Conservation (phyloP, 2,113 vertebrate genomes). For the Abramis brama region DNA sequence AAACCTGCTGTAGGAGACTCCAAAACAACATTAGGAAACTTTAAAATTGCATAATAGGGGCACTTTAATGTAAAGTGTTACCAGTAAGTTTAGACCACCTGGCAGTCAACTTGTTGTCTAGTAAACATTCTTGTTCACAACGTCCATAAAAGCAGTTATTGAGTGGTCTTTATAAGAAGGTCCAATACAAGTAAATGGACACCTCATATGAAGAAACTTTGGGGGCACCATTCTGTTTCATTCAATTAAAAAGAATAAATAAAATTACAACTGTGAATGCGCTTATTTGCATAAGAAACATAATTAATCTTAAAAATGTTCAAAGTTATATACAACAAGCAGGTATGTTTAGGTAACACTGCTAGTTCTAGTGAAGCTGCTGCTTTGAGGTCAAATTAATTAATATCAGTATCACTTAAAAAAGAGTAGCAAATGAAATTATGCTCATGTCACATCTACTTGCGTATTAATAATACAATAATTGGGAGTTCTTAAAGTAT, state of each 20-base stretch:
- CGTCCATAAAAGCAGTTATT: neutral
- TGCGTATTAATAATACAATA: neutral
- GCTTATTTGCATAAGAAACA: neutral
- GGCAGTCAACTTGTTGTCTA: neutral
- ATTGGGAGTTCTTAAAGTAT: neutral
- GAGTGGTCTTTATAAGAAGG: too few relatives aligned
- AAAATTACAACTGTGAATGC: neutral
- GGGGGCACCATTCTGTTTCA: neutral
- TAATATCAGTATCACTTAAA: neutral
- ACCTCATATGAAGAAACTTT: neutral
- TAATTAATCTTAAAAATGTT: neutral
- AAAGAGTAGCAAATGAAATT: neutral
- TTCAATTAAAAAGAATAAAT: neutral
- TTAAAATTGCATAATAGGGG: too few relatives aligned
- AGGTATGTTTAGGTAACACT: neutral
- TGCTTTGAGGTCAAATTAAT: too few relatives aligned
- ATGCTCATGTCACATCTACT: neutral
- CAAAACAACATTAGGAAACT: too few relatives aligned
- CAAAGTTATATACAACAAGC: neutral
- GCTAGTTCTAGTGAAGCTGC: too few relatives aligned
- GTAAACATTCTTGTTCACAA: neutral
- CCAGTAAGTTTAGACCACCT: neutral
- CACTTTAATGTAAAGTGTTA: neutral
- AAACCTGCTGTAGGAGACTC: too few relatives aligned
- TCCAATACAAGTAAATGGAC: too few relatives aligned